These are phyloP conservation scores for Syrrhaptes paradoxus DNA, from an alignment of 2,113 vertebrate species.

Conservation along the genomic window DNA sequence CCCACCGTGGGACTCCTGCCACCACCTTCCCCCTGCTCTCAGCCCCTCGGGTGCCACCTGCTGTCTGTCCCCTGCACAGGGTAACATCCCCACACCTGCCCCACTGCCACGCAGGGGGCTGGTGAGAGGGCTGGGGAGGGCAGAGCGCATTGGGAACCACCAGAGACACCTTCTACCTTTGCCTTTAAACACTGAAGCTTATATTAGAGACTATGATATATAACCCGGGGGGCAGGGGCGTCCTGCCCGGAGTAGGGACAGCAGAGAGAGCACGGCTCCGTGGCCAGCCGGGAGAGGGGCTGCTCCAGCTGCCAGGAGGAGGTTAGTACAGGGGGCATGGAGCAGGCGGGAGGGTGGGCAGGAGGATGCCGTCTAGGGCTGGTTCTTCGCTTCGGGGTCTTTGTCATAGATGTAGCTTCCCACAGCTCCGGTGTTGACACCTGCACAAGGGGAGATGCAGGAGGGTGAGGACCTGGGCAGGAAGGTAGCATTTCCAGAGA, in stretches of 20 bases:
- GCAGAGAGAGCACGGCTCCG: constrained; percentile 5
- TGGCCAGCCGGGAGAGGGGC: constrained; percentile 8
- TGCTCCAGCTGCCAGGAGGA: neutral
- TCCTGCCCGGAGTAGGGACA: neutral
- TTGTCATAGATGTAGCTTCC: constrained; percentile 98
- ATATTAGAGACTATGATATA: constrained; percentile 50
- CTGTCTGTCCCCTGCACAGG: fast-evolving
- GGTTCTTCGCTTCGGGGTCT: constrained; percentile 85
- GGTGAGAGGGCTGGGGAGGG: neutral
- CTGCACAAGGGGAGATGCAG: constrained; percentile 65
- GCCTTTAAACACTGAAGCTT: constrained; percentile 56
- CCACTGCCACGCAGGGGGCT: fast-evolving
- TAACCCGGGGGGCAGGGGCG: neutral
- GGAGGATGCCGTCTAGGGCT: constrained; percentile 75
- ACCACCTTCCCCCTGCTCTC: neutral
- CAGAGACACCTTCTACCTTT: constrained; percentile 14
- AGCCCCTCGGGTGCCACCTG: neutral
- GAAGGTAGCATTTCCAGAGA: neutral
- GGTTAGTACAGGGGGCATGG: constrained; percentile 44
- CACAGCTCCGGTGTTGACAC: constrained; percentile 95
- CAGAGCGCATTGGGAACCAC: constrained; percentile 29
- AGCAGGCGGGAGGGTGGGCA: neutral
- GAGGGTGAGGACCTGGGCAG: fast-evolving
- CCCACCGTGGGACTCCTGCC: neutral
- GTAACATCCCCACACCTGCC: neutral